Evolutionary conservation across 1,140 invertebrate species (phyloP), one percentile per base, ranked within the genome.

Genomic region (Drosophila saltans): DNA sequence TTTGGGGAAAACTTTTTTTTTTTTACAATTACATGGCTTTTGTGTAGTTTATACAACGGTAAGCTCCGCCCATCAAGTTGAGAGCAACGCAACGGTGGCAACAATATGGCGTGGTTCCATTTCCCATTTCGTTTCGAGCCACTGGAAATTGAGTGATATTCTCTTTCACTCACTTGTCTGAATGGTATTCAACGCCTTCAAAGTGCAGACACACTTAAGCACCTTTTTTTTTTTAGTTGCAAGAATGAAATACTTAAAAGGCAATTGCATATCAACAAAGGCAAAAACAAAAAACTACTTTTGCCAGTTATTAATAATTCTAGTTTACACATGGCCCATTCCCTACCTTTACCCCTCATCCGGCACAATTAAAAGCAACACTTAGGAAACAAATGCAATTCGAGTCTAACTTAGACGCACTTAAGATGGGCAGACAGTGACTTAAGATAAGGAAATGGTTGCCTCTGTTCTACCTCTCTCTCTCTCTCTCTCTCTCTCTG

Each of bases 101-200:
- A 76, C 76, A 86, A 86, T 77, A 86, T 86, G 83, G 83, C 83
- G 83, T 86, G 68, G 78, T 85, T 85, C 58, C 83, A 86, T 58
- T 85, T 41, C 69, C 75, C 82, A 82, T 61, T 81, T 70, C 65
- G 82, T 88, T 86, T 71, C 78, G 56, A 57, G 55, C 39, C 67
- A 62, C 73, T 86, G 83, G 83, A 88, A 86, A 52, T 76, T 78
- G 83, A 83, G 83, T 86, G 80, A 55, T 80, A 78, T 66, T 69
- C 45, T 21, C 69, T 66, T 41, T 39, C 52, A 36, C 60, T 45
- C 4, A 26, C 56, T 57, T 61, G 21, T 59, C 69, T 70, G 41
- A n/a, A 16, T 73, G 30, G 16, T 52, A 45, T 77, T 81, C 68
- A 79, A 72, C 78, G 78, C 76, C 78, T 75, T 64, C 66, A 41